Base-by-base conservation (phyloP, 2,888 invertebrate genomes). In the Drosophila mimetica region DNA sequence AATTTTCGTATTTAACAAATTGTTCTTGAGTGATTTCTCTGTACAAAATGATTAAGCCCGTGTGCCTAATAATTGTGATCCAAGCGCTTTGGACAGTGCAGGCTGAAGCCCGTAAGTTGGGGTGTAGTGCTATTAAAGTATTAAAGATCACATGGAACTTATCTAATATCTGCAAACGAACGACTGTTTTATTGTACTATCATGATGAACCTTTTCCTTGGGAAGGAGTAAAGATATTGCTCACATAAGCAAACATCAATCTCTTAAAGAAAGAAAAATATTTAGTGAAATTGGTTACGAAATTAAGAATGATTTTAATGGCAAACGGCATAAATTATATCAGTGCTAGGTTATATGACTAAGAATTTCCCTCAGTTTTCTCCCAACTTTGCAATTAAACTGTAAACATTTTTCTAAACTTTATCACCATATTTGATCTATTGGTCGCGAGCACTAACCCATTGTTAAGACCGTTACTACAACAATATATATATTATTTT, bases 31-130 rank as follows among this genome's bases (percentile, higher is more conserved):
- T 66, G 55, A 42, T 28, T 28, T 20, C 16, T 25, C 41, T 2
- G 36, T 14, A 25, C 22, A 70, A 66, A 37, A 83, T 86, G 82
- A 54, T 83, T 28, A 84, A 42, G 50, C 73, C 58, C 32, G 25
- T 71, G 50, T 71, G 70, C 46, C 52, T 83, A 44, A 51, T 74
- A 16, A 59, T 73, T 51, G 48, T 67, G 30, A 48, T 73, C 34
- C 86, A 76, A 54, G 32, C 72, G 14, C 37, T 69, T 22, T 61
- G 37, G 46, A 14, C 71, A n/a, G 34, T 63, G 16, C 65, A 63
- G 46, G 75, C 76, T 14, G 75, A 80, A 44, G 9, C 76, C 39
- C 86, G 82, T 83, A 83, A 83, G 82, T 64, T 51, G 18, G 14
- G n/a, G 13, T 13, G 6, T 6, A 20, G 4, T 5, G 18, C 2